phyloP scores from a whole-genome alignment of 2,888 invertebrate genomes.

The Merodon equestris region DNA sequence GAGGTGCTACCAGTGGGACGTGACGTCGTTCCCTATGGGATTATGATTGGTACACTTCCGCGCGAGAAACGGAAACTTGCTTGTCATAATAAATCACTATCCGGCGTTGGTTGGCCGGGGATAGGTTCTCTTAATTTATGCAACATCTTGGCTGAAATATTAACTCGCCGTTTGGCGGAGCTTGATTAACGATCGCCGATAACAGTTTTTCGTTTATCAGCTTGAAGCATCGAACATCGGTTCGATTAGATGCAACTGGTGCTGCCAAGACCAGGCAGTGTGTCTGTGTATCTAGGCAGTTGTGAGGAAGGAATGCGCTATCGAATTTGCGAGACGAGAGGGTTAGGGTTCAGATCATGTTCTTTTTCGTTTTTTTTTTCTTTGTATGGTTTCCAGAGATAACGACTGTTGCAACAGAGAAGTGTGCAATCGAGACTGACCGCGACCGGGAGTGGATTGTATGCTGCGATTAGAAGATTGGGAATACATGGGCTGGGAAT shows the following conservation, averaged over 20 bases:
- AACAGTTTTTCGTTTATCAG: slow-evolving; percentile 60
- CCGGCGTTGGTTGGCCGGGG: neutral
- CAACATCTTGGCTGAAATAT: slow-evolving; percentile 39
- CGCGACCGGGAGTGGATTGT: slow-evolving; percentile 15
- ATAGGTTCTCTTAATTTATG: slow-evolving; percentile 12
- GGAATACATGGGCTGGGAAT: slow-evolving; percentile 48
- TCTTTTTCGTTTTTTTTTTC: slow-evolving; percentile 9
- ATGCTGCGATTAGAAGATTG: slow-evolving; percentile 42
- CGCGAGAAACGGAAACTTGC: slow-evolving; percentile 47
- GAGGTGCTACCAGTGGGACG: slow-evolving; percentile 20
- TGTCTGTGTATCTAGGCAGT: slow-evolving; percentile 8
- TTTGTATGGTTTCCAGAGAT: slow-evolving; percentile 51
- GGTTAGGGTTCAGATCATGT: slow-evolving; percentile 67
- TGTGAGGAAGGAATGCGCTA: slow-evolving; percentile 40
- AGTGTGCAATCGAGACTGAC: slow-evolving; percentile 48
- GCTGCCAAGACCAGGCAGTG: neutral
- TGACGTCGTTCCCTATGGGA: slow-evolving; percentile 12
- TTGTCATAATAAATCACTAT: slow-evolving; percentile 60
- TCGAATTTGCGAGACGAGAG: slow-evolving; percentile 49
- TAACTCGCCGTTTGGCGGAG: slow-evolving; percentile 19
- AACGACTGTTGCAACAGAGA: slow-evolving; percentile 42
- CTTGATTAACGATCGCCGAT: slow-evolving; percentile 66
- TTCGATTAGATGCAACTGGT: slow-evolving; percentile 54
- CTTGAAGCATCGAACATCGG: slow-evolving; percentile 60
- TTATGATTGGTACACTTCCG: slow-evolving; percentile 51